Conservation (phyloP, 2,888 invertebrate species). For the Lepidochrysops patricia region DNA sequence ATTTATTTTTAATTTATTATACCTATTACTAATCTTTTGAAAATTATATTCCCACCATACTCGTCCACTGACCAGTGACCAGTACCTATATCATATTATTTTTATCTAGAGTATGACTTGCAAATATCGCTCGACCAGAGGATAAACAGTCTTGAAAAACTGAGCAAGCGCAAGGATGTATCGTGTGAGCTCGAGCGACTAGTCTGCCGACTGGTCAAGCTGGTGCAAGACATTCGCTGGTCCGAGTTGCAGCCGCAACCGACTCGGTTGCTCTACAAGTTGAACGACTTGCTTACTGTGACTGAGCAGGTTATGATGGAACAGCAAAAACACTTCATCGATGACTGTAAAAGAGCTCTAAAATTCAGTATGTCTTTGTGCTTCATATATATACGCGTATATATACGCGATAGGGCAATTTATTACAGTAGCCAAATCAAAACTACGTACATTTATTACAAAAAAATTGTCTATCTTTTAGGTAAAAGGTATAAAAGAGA, state of each 20-base stretch:
- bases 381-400: too few relatives aligned
- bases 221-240: conserved; percentile 42
- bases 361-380: background rate
- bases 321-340: conserved; percentile 38
- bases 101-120: conserved; percentile 40
- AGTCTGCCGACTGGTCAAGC: conserved; percentile 53
- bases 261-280: conserved; percentile 56
- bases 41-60: background rate
- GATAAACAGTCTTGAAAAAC: conserved; percentile 43
- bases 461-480: background rate
- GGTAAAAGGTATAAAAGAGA: background rate
- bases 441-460: too few relatives aligned
- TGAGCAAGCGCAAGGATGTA: conserved; percentile 53
- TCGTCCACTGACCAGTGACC: too few relatives aligned
- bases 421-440: too few relatives aligned
- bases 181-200: conserved; percentile 49
- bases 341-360: conserved; percentile 34
- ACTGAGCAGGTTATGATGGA: conserved; percentile 55
- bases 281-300: conserved; percentile 51
- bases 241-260: conserved; percentile 38
- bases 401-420: too few relatives aligned
- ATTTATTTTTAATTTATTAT: too few relatives aligned
- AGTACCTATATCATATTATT: background rate
- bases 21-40: too few relatives aligned
- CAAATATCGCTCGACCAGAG: conserved; percentile 52